Percentiles rank a stretch among this genome's conserved stretches.
Evolutionary conservation across 2,888 invertebrate genomes (phyloP).

Genomic region (Troides helena): DNA sequence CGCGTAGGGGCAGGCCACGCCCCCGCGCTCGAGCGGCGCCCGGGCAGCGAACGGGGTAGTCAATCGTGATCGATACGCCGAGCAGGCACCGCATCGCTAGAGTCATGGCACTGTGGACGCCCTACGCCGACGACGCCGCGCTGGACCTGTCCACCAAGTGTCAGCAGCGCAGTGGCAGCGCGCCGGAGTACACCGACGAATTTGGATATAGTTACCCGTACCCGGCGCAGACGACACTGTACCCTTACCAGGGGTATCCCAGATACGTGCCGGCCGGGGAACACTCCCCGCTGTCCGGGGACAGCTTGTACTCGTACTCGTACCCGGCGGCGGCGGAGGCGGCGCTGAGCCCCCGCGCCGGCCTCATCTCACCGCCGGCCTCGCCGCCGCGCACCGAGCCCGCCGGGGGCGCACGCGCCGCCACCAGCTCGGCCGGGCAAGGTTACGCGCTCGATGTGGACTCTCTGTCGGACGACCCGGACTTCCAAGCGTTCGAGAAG

Average conservation of each 20-base stretch:
- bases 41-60: conserved; percentile 32
- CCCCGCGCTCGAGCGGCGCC: conserved; percentile 37
- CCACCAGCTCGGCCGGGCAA: conserved; percentile 89
- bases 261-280: conserved; percentile 35
- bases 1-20: conserved; percentile 34
- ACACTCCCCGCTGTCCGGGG: conserved; percentile 34
- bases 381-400: conserved; percentile 81
- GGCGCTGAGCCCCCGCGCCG: conserved; percentile 14
- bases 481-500: conserved; percentile 86
- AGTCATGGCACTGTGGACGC: conserved; percentile 65
- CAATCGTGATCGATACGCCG: conserved; percentile 27
- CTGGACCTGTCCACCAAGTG: conserved; percentile 53
- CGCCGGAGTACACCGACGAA: conserved; percentile 35
- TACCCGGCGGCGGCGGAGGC: background rate
- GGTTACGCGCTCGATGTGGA: conserved; percentile 48
- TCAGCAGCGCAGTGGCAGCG: conserved; percentile 9
- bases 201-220: conserved; percentile 25
- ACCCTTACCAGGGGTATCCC: conserved; percentile 30
- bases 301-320: conserved; percentile 34
- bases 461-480: conserved; percentile 70
- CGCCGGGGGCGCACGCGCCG: conserved; percentile 34
- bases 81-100: conserved; percentile 1
- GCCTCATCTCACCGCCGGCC: conserved; percentile 61
- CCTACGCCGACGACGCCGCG: conserved; percentile 55
- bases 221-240: conserved; percentile 11